phyloP scores from a whole-genome alignment of 2,888 invertebrate genomes.

The Willowsia nigromaculata region DNA sequence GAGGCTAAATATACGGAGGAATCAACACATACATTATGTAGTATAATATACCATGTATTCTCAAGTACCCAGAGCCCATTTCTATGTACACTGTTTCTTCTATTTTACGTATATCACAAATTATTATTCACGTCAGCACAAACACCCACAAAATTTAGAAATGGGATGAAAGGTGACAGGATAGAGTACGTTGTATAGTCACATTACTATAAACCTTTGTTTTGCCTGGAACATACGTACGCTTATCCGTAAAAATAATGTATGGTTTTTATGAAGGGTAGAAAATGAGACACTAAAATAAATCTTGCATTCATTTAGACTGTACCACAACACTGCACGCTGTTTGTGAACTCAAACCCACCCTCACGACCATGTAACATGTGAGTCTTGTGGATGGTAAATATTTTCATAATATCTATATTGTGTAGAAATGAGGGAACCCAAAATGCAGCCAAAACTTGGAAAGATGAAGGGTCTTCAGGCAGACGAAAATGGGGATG shows the following conservation, averaged over 20 bases:
- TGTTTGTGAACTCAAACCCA: neutral
- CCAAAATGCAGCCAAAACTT: neutral
- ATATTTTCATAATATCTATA: conserved; percentile 26
- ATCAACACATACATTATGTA: neutral
- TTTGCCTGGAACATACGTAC: neutral
- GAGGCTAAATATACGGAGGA: conserved; percentile 31
- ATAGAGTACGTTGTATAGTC: too few species aligned
- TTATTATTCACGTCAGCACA: conserved; percentile 9
- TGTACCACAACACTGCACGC: neutral
- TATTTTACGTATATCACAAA: too few species aligned
- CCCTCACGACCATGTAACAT: neutral
- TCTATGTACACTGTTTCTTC: neutral
- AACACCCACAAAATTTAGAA: neutral
- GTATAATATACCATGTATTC: neutral
- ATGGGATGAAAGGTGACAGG: neutral
- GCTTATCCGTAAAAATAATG: neutral
- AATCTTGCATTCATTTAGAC: neutral
- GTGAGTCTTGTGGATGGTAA: neutral
- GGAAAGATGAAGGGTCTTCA: conserved; percentile 25
- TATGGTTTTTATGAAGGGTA: neutral
- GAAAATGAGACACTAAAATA: neutral
- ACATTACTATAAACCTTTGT: too few species aligned
- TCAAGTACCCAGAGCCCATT: neutral
- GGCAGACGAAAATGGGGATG: neutral
- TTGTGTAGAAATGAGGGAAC: conserved; percentile 17